These are phyloP conservation scores for Xyrauchen texanus DNA, from an alignment of 2,113 vertebrate genomes.

Conservation along the genomic window DNA sequence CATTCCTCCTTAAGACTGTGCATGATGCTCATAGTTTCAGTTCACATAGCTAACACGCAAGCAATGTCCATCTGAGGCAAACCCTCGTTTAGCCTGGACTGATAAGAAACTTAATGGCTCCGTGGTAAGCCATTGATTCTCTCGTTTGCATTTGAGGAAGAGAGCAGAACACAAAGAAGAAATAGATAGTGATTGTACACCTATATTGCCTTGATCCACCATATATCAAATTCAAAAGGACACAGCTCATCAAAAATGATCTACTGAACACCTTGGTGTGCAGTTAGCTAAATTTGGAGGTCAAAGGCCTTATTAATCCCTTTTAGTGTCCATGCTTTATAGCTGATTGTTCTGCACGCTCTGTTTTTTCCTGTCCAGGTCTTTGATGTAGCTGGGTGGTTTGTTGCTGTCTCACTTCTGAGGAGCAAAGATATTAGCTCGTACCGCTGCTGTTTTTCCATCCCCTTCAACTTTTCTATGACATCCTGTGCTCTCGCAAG, in stretches of 20 bases:
- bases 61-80: background rate
- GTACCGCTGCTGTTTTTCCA: slow-evolving; percentile 43
- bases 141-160: slow-evolving; percentile 48
- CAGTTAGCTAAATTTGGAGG: background rate
- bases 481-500: slow-evolving; percentile 50
- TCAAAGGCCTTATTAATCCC: background rate
- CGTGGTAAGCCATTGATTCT: background rate
- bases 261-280: background rate
- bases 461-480: slow-evolving; percentile 44
- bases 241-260: background rate
- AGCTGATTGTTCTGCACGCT: background rate
- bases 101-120: slow-evolving; percentile 39
- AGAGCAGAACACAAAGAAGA: slow-evolving; percentile 17
- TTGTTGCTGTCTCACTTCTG: slow-evolving; percentile 38
- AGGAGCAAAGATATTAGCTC: slow-evolving; percentile 50
- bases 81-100: background rate
- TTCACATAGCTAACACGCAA: slow-evolving; percentile 5
- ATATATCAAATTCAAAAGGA: no score
- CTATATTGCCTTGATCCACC: background rate
- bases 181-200: background rate
- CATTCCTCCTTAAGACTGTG: background rate
- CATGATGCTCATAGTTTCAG: background rate
- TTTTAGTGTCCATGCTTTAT: slow-evolving; percentile 39
- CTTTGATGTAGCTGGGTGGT: slow-evolving; percentile 52
- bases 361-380: slow-evolving; percentile 50